Conservation (phyloP, 2,888 invertebrate species). For the Drosophila pseudotakahashii region DNA sequence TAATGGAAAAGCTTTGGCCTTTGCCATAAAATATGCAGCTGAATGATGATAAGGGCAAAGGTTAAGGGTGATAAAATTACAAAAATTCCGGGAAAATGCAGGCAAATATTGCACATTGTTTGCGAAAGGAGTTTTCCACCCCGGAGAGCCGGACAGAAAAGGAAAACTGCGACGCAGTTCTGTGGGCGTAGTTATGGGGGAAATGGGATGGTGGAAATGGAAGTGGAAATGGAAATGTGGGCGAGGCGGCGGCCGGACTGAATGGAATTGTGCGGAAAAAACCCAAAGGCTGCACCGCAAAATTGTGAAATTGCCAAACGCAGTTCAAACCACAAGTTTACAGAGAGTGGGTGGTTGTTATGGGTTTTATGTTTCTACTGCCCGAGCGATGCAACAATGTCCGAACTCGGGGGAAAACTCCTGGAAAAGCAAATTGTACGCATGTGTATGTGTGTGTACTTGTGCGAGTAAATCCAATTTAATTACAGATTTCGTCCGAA, state of each 20-base stretch:
- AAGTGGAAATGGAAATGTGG: constrained; percentile 4
- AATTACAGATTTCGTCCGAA: constrained; percentile 1
- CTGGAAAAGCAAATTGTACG: neutral
- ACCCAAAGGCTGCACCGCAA: constrained; percentile 28
- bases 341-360: constrained; percentile 1
- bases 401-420: neutral
- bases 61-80: constrained; percentile 21
- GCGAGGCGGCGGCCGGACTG: neutral
- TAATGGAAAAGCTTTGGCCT: neutral
- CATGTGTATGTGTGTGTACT: neutral
- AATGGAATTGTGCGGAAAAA: constrained; percentile 5
- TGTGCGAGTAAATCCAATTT: constrained; percentile 1
- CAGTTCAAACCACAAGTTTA: constrained; percentile 36
- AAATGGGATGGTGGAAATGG: no score
- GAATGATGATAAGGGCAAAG: constrained; percentile 18
- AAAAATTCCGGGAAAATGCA: constrained; percentile 27
- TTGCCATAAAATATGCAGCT: constrained; percentile 11
- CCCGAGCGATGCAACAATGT: constrained; percentile 8
- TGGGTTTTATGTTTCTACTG: constrained; percentile 6
- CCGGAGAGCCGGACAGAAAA: neutral
- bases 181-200: neutral
- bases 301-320: constrained; percentile 45
- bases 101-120: constrained; percentile 22
- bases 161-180: constrained; percentile 9
- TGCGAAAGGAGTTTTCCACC: constrained; percentile 6